Evolutionary conservation across 30 jellyfish, hydroid and myxozoan species (phyloP).

Genomic region (Cassiopea andromeda): DNA sequence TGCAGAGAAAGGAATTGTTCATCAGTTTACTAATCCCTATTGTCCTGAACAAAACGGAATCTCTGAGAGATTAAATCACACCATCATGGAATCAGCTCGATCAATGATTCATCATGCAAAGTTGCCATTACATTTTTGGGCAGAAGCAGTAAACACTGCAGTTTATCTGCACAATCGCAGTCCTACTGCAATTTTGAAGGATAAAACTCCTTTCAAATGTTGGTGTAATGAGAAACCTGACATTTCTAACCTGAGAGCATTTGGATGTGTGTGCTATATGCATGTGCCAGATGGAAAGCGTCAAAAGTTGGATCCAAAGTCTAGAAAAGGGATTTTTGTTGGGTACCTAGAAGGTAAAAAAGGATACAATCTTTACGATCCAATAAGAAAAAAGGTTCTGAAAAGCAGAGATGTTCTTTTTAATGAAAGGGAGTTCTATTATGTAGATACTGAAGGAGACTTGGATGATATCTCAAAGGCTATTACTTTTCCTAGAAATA

Average conservation of each 20-base stretch:
- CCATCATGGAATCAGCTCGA: slow-evolving; percentile 35
- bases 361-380: slow-evolving; percentile 57
- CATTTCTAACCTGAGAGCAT: slow-evolving; percentile 54
- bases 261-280: slow-evolving; percentile 62
- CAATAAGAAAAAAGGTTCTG: slow-evolving; percentile 8
- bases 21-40: slow-evolving; percentile 36
- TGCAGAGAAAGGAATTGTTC: no score
- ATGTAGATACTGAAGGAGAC: slow-evolving; percentile 40
- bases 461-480: slow-evolving; percentile 1
- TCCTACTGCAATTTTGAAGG: slow-evolving; percentile 57
- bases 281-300: slow-evolving; percentile 67
- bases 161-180: slow-evolving; percentile 54
- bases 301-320: slow-evolving; percentile 59
- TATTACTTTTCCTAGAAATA: slow-evolving; percentile 2
- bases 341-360: slow-evolving; percentile 66
- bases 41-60: slow-evolving; percentile 61
- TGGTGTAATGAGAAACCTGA: slow-evolving; percentile 53
- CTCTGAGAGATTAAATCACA: slow-evolving; percentile 39
- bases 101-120: slow-evolving; percentile 57
- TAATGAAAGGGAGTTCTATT: slow-evolving; percentile 53
- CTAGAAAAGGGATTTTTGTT: slow-evolving; percentile 46
- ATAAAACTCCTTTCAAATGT: slow-evolving; percentile 52
- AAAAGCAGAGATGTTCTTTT: slow-evolving; percentile 67
- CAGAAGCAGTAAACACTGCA: slow-evolving; percentile 73
- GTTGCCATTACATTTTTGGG: slow-evolving; percentile 52